These are phyloP conservation scores for Tryphoninae sp. DNA, from an alignment of 2,888 invertebrate species.

Conservation along the genomic window DNA sequence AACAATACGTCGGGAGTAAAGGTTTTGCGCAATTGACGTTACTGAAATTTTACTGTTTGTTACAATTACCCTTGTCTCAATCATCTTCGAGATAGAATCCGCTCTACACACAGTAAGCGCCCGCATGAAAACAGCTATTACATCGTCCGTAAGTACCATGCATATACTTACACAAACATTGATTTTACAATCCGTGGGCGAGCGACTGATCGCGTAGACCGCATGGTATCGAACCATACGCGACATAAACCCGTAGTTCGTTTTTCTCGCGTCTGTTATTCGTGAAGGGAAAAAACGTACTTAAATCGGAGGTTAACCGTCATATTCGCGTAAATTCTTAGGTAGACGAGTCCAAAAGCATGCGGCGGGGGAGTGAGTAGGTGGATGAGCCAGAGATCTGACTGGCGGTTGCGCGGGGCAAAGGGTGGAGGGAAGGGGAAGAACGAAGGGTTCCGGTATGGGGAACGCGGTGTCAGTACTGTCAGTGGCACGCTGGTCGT, in stretches of 20 bases:
- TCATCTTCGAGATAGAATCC: no score
- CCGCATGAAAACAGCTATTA: no score
- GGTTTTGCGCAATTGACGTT: not conserved
- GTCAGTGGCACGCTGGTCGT: constrained; percentile 79
- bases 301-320: not conserved
- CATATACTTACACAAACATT: not conserved
- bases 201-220: not conserved
- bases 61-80: not conserved
- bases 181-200: not conserved
- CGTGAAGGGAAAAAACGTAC: no score
- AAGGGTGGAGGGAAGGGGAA: not conserved
- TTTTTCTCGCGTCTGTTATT: no score
- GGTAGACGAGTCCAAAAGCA: not conserved
- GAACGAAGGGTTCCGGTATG: constrained; percentile 60
- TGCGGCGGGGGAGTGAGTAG: not conserved
- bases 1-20: no score
- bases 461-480: constrained; percentile 58
- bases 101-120: no score
- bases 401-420: constrained; percentile 7
- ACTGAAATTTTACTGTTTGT: not conserved
- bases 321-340: not conserved
- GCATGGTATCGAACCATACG: not conserved
- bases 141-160: no score
- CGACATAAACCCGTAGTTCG: not conserved
- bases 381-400: not conserved